A percentile compares a stretch with the other conserved stretches of the same genome.
Evolutionary conservation across 2,888 invertebrate genomes (phyloP).

Genomic region (Phaonia tiefii): DNA sequence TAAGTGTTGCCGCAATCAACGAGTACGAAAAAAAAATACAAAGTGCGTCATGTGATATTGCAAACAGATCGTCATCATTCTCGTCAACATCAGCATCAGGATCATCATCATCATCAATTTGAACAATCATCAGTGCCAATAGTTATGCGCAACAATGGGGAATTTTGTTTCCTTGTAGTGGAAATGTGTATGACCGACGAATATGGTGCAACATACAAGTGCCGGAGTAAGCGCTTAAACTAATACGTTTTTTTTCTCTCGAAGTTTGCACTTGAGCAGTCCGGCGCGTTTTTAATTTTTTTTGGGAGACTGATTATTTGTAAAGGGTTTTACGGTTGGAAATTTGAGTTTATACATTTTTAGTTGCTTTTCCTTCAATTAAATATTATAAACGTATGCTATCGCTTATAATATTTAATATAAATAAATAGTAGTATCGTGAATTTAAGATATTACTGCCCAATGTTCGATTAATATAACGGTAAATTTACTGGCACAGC

Average conservation of each 20-base stretch:
- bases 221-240: constrained; percentile 53
- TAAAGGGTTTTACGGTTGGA: neutral
- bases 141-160: constrained; percentile 28
- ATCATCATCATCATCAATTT: constrained; percentile 49
- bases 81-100: constrained; percentile 6
- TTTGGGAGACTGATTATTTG: constrained; percentile 23
- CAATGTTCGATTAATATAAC: too few relatives aligned
- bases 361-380: too few relatives aligned
- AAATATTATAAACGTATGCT: too few relatives aligned
- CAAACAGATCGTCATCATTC: neutral
- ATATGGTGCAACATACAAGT: constrained; percentile 39
- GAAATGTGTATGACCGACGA: constrained; percentile 6
- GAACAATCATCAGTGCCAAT: constrained; percentile 56
- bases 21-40: neutral
- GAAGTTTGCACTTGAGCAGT: constrained; percentile 66
- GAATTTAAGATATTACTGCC: too few relatives aligned
- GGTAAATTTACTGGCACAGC: too few relatives aligned
- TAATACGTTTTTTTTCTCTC: constrained; percentile 45
- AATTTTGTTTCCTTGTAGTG: neutral
- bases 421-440: too few relatives aligned
- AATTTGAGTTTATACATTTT: too few relatives aligned
- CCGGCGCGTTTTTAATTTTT: constrained; percentile 51
- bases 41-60: neutral
- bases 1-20: too few relatives aligned
- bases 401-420: too few relatives aligned